Evolutionary conservation across 2,113 vertebrate genomes (phyloP), one percentile per base, ranked within the genome.

Genomic region (Caloenas nicobarica): DNA sequence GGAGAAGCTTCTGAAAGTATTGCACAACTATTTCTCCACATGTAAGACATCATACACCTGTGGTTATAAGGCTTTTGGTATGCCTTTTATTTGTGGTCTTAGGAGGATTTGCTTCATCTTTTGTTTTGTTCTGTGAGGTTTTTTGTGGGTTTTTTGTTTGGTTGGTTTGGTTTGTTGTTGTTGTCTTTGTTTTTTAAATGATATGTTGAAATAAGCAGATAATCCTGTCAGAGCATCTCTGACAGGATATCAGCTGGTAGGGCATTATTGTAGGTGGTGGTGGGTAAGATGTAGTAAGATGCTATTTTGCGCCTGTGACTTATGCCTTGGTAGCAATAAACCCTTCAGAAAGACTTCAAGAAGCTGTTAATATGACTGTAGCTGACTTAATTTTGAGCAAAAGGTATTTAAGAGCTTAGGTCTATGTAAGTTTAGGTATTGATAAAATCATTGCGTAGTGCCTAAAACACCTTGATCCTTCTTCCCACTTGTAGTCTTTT

Each of bases 1-100:
- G 19, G 7, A 3, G 6, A 16, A 62, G 6, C 24, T 61, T 82
- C 62, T 93, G 40, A 72, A 81, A 82, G 16, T 58, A 80, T 17
- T 38, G 11, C 0, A 0, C n/a, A 53, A 40, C 10, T 44, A 15
- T 69, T 94, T 71, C 4, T 88, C 28, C 3, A 3, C 16, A 56
- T 74, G 51, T 1, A 70, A 64, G 51, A 54, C 54, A 3, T 65
- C 24, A 61, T 13, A 8, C 9, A 58, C 22, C 3, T 16, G 11
- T 36, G 8, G 3, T 85, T 58, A 36, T 71, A 58, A 76, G 25
- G 33, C 7, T 62, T 64, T 73, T 81, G 7, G 9, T 58, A 15
- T 62, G 28, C 29, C 5, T 60, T 62, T 92, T 46, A 29, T 44
- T 71, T 77, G 28, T 61, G 31, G n/a, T 31, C 7, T 48, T 24